A percentile compares a stretch with the other conserved stretches of the same genome.
phyloP scores from a whole-genome alignment of 2,113 vertebrate genomes.

The Desmodus rotundus region DNA sequence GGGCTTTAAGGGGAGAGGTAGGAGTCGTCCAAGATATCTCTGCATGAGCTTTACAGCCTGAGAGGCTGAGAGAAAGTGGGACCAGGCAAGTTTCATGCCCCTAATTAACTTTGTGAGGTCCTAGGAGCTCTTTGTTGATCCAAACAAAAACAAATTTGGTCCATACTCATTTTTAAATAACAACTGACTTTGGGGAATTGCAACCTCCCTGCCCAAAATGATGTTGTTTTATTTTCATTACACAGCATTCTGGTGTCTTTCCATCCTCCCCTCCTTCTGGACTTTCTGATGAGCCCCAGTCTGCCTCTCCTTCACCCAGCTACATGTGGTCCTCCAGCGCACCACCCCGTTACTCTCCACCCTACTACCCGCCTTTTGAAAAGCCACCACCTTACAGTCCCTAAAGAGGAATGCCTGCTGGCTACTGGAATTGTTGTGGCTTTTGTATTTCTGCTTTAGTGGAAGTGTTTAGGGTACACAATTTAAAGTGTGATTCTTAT shows the following conservation, averaged over 20 bases:
- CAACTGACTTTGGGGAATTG: neutral
- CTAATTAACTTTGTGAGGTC: neutral
- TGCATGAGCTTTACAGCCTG: neutral
- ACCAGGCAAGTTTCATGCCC: neutral
- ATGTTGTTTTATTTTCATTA: slow-evolving; percentile 58
- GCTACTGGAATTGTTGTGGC: slow-evolving; percentile 72
- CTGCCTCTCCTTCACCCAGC: slow-evolving; percentile 92
- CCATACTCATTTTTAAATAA: slow-evolving; percentile 7
- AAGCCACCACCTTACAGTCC: slow-evolving; percentile 98
- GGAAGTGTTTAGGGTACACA: slow-evolving; percentile 59
- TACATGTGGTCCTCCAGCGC: slow-evolving; percentile 94
- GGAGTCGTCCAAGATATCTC: neutral
- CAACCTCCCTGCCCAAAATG: neutral
- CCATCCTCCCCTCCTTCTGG: slow-evolving; percentile 90
- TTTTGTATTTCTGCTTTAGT: slow-evolving; percentile 81
- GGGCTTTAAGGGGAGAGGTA: neutral
- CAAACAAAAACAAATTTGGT: neutral
- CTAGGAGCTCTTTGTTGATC: neutral
- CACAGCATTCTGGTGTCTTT: slow-evolving; percentile 89
- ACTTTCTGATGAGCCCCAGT: slow-evolving; percentile 89
- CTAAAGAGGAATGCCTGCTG: slow-evolving; percentile 69
- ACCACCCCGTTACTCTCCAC: slow-evolving; percentile 94
- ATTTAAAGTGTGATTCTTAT: slow-evolving; percentile 55
- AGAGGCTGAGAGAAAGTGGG: neutral
- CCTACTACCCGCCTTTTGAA: slow-evolving; percentile 94